Conservation (phyloP, 2,797 vertebrate species). For the Sparidentex hasta region DNA sequence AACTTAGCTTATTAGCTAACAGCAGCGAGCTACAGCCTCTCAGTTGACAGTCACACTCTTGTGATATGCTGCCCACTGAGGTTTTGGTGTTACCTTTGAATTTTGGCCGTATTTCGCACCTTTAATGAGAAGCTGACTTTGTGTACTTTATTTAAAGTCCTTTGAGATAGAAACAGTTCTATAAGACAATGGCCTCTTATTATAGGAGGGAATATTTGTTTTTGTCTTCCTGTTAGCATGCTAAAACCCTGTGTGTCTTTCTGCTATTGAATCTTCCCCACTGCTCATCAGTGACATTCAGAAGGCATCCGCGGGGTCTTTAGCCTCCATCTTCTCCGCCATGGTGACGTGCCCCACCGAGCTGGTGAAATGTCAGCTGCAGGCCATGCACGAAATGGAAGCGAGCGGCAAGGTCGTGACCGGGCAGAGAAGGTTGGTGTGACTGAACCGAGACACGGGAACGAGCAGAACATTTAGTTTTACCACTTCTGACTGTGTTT, state of each 20-base stretch:
- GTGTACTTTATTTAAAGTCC: background rate
- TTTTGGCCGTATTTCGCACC: too few relatives aligned
- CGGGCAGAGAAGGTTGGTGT: conserved; percentile 85
- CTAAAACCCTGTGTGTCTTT: background rate
- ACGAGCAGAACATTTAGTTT: background rate
- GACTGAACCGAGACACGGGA: conserved; percentile 30
- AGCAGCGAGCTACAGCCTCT: too few relatives aligned
- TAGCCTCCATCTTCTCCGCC: conserved; percentile 93
- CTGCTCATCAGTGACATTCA: conserved; percentile 89
- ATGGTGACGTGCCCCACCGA: conserved; percentile 93
- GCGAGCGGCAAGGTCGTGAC: conserved; percentile 86
- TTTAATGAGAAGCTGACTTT: conserved; percentile 12
- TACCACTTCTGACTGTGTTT: background rate
- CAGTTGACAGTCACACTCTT: too few relatives aligned
- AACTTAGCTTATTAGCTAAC: too few relatives aligned
- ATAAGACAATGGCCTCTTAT: background rate
- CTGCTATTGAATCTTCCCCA: background rate
- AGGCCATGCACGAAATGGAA: conserved; percentile 96
- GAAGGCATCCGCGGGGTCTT: conserved; percentile 92
- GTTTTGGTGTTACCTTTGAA: too few relatives aligned
- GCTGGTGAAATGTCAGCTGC: conserved; percentile 95
- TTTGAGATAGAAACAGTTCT: background rate
- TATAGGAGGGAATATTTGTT: too few relatives aligned
- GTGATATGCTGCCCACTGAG: too few relatives aligned
- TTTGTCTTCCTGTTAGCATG: background rate